A percentile compares a stretch with the other conserved stretches of the same genome.
These are phyloP conservation scores for Parasteatoda lunata DNA, from an alignment of 2,888 invertebrate genomes.

Conservation along the genomic window DNA sequence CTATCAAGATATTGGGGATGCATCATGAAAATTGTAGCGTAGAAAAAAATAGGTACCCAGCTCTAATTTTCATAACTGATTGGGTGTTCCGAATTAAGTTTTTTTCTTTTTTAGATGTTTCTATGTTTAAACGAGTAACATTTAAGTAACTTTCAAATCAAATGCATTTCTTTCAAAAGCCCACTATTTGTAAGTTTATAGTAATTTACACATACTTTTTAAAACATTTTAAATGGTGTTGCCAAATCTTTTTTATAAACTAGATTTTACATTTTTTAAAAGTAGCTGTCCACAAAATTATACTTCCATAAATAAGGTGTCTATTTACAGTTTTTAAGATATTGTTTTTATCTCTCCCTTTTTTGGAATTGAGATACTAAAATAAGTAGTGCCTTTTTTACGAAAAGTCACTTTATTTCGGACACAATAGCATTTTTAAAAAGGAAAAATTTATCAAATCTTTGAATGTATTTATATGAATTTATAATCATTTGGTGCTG, in stretches of 20 bases:
- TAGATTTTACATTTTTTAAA: slow-evolving; percentile 57
- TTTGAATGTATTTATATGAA: slow-evolving; percentile 40
- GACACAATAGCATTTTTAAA: slow-evolving; percentile 25
- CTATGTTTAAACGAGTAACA: too few species aligned
- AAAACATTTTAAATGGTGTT: slow-evolving; percentile 49
- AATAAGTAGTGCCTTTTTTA: slow-evolving; percentile 61
- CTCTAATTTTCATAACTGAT: too few species aligned
- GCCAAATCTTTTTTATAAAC: slow-evolving; percentile 60
- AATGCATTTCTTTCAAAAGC: too few species aligned
- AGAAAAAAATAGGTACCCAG: too few species aligned
- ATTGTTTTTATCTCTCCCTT: slow-evolving; percentile 8
- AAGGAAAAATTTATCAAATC: neutral
- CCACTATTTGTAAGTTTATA: neutral
- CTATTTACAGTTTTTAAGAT: slow-evolving; percentile 33
- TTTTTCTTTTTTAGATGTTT: too few species aligned
- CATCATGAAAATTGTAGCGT: too few species aligned
- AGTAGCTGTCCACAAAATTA: neutral
- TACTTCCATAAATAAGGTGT: slow-evolving; percentile 19
- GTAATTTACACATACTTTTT: slow-evolving; percentile 16
- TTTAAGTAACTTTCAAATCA: too few species aligned
- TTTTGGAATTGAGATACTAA: slow-evolving; percentile 21
- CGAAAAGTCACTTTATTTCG: slow-evolving; percentile 25
- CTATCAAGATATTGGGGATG: too few species aligned
- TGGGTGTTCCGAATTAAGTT: too few species aligned
- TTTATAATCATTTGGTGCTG: slow-evolving; percentile 46